Percentiles rank a stretch among this genome's conserved stretches.
Evolutionary conservation across 2,797 vertebrate species (phyloP).

Genomic region (Pseudomugil gertrudae): DNA sequence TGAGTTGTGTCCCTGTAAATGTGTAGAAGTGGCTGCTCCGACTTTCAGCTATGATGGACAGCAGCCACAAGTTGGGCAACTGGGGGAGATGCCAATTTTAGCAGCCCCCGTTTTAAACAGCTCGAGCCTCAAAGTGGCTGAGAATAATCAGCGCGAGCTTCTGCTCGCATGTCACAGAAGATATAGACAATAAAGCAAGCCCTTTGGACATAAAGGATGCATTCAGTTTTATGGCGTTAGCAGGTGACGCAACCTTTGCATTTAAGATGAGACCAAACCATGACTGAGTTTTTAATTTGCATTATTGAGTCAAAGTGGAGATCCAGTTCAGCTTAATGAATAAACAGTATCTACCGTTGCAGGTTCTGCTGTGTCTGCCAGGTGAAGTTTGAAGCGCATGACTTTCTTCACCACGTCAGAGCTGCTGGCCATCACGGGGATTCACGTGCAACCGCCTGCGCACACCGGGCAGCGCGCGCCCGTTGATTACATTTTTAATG

Average conservation of each 20-base stretch:
- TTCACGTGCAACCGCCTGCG: conserved; percentile 55
- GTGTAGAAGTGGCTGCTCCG: neutral
- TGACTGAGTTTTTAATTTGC: neutral
- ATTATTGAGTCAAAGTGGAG: neutral
- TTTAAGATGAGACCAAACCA: neutral
- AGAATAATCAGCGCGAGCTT: neutral
- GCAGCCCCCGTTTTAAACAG: conserved; percentile 52
- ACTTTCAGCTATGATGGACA: conserved; percentile 60
- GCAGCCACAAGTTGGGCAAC: conserved; percentile 64
- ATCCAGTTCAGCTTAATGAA: neutral
- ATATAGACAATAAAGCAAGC: neutral
- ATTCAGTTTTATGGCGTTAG: neutral
- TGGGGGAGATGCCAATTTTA: conserved; percentile 70
- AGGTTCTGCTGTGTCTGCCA: conserved; percentile 63
- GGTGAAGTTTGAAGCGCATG: conserved; percentile 76
- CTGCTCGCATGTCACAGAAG: neutral
- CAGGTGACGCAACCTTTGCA: neutral
- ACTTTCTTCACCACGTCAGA: conserved; percentile 68
- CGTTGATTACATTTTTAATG: conserved; percentile 63
- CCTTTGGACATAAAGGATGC: neutral
- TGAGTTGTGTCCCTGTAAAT: neutral
- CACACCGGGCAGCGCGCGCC: conserved; percentile 56
- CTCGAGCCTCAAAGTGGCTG: conserved; percentile 15
- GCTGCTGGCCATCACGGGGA: conserved; percentile 72
- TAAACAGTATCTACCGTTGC: conserved; percentile 73